A percentile compares a stretch with the other conserved stretches of the same genome.
These are phyloP conservation scores for Anastrepha ludens DNA, from an alignment of 1,140 invertebrate species.

Conservation along the genomic window DNA sequence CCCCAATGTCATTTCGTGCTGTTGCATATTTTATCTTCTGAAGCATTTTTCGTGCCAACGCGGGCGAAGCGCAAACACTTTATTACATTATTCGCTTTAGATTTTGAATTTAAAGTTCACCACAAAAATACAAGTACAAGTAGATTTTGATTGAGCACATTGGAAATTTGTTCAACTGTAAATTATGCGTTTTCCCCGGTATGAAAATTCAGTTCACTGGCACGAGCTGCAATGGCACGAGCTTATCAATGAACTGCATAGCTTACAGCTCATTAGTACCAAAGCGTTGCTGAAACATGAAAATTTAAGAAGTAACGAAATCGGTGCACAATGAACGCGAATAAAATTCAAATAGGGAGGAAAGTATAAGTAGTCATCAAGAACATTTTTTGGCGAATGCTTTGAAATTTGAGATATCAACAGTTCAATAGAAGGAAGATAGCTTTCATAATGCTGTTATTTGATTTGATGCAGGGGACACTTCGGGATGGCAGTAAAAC, in stretches of 20 bases:
- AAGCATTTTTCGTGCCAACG: not conserved
- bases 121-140: too few relatives aligned
- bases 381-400: too few relatives aligned
- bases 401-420: too few relatives aligned
- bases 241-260: not conserved
- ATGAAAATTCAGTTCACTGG: not conserved
- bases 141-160: constrained; percentile 10
- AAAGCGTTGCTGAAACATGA: not conserved
- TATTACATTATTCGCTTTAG: not conserved
- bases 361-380: too few relatives aligned
- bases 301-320: not conserved
- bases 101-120: not conserved
- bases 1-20: constrained; percentile 14
- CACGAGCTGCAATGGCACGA: not conserved
- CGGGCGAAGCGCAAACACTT: not conserved
- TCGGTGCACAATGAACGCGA: not conserved
- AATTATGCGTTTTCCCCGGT: not conserved
- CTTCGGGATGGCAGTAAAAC: too few relatives aligned
- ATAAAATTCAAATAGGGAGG: too few relatives aligned
- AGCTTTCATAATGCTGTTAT: too few relatives aligned
- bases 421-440: too few relatives aligned
- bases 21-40: constrained; percentile 25
- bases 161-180: constrained; percentile 9
- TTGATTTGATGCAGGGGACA: too few relatives aligned
- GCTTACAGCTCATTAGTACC: not conserved